phyloP scores from a whole-genome alignment of 2,888 invertebrate species.

The Thymelicus lineola region DNA sequence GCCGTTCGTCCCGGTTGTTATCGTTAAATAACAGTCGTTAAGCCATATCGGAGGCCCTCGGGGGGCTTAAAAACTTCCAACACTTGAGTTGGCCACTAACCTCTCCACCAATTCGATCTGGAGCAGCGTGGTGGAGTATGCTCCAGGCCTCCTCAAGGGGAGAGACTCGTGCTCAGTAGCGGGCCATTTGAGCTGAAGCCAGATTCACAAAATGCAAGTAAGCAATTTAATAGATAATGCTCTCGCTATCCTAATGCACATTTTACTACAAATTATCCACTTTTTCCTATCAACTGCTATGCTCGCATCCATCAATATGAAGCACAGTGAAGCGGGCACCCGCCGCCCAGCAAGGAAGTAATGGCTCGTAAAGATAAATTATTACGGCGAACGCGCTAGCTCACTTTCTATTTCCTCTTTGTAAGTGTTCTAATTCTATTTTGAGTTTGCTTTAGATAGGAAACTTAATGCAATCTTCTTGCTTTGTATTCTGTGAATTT shows the following conservation, averaged over 20 bases:
- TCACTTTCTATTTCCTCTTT: slow-evolving; percentile 36
- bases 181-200: not conserved
- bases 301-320: slow-evolving; percentile 32
- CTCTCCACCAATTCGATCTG: too few species aligned
- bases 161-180: not conserved
- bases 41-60: too few species aligned
- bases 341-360: slow-evolving; percentile 25
- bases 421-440: slow-evolving; percentile 32
- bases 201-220: not conserved
- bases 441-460: slow-evolving; percentile 13
- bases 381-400: slow-evolving; percentile 23
- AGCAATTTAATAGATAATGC: too few species aligned
- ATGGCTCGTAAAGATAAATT: slow-evolving; percentile 38
- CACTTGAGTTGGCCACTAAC: too few species aligned
- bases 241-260: not conserved
- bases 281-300: slow-evolving; percentile 16
- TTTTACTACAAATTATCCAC: slow-evolving; percentile 10
- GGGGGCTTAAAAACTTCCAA: too few species aligned
- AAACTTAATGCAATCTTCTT: not conserved
- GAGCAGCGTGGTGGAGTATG: not conserved
- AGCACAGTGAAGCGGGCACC: slow-evolving; percentile 28
- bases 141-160: not conserved
- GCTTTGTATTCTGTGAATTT: not conserved
- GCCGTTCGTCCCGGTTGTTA: too few species aligned
- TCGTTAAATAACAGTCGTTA: too few species aligned